A percentile compares a stretch with the other conserved stretches of the same genome.
Conservation (phyloP, 2,113 vertebrate species). For the Rhinopithecus roxellana region DNA sequence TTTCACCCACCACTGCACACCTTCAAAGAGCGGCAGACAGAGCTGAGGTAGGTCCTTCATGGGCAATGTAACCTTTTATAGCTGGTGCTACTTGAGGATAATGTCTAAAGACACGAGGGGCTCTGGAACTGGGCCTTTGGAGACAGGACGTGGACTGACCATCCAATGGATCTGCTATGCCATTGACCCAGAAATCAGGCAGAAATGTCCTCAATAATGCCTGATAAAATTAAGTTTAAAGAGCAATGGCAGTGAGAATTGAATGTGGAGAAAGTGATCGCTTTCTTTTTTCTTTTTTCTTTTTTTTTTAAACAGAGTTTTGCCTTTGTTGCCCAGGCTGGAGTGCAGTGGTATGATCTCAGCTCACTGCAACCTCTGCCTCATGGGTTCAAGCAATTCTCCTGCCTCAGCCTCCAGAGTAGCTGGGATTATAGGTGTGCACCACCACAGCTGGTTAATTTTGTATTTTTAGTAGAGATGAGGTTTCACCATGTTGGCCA, state of each 20-base stretch:
- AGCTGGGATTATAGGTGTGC: no score
- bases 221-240: background rate
- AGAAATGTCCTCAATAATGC: background rate
- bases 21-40: background rate
- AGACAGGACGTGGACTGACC: background rate
- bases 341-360: no score
- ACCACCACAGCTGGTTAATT: no score
- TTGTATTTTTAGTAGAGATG: no score
- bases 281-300: no score
- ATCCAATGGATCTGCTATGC: background rate
- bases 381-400: no score
- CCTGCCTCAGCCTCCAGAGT: no score
- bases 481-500: no score
- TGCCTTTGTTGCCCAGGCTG: no score
- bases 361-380: no score
- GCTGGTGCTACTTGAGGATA: background rate
- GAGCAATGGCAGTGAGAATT: background rate
- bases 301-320: no score
- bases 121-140: background rate
- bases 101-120: background rate
- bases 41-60: no score
- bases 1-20: background rate
- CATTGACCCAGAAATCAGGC: background rate
- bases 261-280: background rate
- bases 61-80: background rate